Evolutionary conservation across 2,113 vertebrate species (phyloP).

Genomic region (Sander lucioperca): DNA sequence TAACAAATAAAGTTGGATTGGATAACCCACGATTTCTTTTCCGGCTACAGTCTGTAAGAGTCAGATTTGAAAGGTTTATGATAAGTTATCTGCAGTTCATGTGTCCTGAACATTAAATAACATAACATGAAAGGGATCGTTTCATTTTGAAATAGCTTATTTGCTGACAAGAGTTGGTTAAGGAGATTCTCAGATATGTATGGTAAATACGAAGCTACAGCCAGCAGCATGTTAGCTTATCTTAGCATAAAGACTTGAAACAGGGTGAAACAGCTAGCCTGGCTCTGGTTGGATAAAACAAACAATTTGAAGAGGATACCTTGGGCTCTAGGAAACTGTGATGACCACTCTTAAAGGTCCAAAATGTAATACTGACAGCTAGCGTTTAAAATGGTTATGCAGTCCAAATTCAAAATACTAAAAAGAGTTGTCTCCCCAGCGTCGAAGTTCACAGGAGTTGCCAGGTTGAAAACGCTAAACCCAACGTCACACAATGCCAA

Average conservation of each 20-base stretch:
- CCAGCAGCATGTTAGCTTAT: neutral
- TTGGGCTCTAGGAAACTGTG: neutral
- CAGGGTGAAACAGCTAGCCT: neutral
- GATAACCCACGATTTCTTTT: neutral
- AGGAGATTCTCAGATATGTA: neutral
- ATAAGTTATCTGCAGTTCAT: neutral
- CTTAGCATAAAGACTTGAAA: neutral
- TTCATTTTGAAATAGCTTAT: neutral
- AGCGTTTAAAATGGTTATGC: too few relatives aligned
- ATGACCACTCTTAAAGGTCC: neutral
- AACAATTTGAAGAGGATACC: too few relatives aligned
- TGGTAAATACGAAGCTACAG: neutral
- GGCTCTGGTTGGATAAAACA: neutral
- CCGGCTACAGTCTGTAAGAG: neutral
- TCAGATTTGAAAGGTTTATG: neutral
- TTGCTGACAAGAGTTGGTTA: neutral
- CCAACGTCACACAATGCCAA: too few relatives aligned
- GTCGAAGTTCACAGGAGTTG: too few relatives aligned
- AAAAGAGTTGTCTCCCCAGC: too few relatives aligned
- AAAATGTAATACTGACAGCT: too few relatives aligned
- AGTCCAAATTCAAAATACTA: too few relatives aligned
- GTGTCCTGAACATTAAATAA: neutral
- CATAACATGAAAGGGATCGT: neutral
- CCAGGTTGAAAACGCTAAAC: too few relatives aligned
- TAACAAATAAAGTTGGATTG: too few relatives aligned